phyloP scores from a whole-genome alignment of 2,888 invertebrate genomes.

The Limulus polyphemus region DNA sequence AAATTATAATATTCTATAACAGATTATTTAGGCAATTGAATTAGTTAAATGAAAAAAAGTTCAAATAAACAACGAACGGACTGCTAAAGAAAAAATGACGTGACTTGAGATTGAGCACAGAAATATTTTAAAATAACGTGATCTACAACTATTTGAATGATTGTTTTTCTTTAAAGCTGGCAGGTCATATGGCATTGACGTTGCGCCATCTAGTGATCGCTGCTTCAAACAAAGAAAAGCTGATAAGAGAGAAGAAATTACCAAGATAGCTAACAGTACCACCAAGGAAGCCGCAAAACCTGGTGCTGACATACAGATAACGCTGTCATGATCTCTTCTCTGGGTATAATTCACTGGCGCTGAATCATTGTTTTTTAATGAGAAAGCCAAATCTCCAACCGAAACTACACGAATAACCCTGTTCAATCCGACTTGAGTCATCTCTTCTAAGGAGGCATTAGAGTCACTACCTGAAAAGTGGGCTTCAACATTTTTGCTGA shows the following conservation, averaged over 20 bases:
- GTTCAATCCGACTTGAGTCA: slow-evolving; percentile 28
- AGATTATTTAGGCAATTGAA: no score
- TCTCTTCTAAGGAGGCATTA: slow-evolving; percentile 6
- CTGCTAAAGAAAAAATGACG: no score
- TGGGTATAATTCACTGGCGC: slow-evolving; percentile 8
- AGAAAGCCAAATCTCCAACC: slow-evolving; percentile 73
- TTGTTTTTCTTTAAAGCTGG: no score
- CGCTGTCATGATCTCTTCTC: slow-evolving; percentile 36
- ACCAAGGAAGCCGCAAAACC: slow-evolving; percentile 77
- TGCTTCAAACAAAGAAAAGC: slow-evolving; percentile 71
- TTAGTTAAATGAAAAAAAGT: no score
- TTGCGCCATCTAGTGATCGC: no score
- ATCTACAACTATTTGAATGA: no score
- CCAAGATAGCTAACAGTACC: slow-evolving; percentile 63
- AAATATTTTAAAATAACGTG: no score
- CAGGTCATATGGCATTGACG: no score
- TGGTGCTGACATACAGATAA: slow-evolving; percentile 89
- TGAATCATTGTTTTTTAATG: slow-evolving; percentile 42
- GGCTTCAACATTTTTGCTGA: slow-evolving; percentile 3
- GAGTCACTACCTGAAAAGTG: not conserved
- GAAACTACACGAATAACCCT: slow-evolving; percentile 54
- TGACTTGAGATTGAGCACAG: no score
- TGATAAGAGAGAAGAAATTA: slow-evolving; percentile 72
- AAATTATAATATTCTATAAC: no score
- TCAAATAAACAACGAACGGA: no score